A percentile compares a stretch with the other conserved stretches of the same genome.
Evolutionary conservation across 2,888 invertebrate genomes (phyloP).

Genomic region (Bugula neritina): DNA sequence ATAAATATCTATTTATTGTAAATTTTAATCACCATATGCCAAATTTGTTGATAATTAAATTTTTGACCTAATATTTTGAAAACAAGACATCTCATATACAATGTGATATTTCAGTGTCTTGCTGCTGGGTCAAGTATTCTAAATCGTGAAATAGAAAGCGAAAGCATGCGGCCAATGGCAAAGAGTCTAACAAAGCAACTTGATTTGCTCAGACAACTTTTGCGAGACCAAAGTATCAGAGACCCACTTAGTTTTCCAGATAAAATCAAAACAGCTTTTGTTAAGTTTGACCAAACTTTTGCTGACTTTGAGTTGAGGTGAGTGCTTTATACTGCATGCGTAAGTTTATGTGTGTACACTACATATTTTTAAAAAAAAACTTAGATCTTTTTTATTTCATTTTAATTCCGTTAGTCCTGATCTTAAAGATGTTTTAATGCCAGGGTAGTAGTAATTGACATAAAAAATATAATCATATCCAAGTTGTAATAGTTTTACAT

Average conservation of each 20-base stretch:
- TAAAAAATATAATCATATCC: too few relatives aligned
- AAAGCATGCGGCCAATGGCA: constrained; percentile 90
- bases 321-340: not conserved
- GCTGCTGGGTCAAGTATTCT: constrained; percentile 97
- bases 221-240: constrained; percentile 62
- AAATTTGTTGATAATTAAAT: too few relatives aligned
- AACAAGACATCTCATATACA: too few relatives aligned
- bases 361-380: too few relatives aligned
- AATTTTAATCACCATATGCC: too few relatives aligned
- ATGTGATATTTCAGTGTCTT: constrained; percentile 67
- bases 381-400: too few relatives aligned
- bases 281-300: constrained; percentile 87
- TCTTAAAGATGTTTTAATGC: too few relatives aligned
- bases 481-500: too few relatives aligned
- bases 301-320: constrained; percentile 86
- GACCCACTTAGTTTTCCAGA: constrained; percentile 55
- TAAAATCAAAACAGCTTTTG: constrained; percentile 49
- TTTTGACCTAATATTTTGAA: too few relatives aligned
- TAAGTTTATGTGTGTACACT: not conserved
- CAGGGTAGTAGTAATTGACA: too few relatives aligned
- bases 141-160: constrained; percentile 91
- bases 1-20: too few relatives aligned
- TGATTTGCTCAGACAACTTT: constrained; percentile 80
- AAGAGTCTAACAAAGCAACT: constrained; percentile 92
- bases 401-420: too few relatives aligned